These are phyloP conservation scores for Leptinotarsa defecta DNA, from an alignment of 1,140 invertebrate genomes.

Conservation along the genomic window DNA sequence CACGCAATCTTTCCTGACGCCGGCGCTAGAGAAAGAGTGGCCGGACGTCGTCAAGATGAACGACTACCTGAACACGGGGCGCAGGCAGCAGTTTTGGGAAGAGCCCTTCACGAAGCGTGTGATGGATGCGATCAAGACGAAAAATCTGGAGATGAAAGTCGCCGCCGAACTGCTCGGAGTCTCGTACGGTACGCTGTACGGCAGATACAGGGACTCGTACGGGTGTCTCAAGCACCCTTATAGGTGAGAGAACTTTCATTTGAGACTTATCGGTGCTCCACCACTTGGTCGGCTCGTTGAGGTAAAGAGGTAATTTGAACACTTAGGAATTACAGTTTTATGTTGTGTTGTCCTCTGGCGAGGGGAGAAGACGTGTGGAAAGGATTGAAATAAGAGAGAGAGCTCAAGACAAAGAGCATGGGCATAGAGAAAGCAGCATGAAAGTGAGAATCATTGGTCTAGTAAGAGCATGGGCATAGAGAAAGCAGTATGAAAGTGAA, in stretches of 20 bases:
- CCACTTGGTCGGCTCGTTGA: no score
- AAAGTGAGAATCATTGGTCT: no score
- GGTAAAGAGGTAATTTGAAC: no score
- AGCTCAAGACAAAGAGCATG: no score
- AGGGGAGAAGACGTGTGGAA: no score
- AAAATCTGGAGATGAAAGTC: conserved; percentile 91
- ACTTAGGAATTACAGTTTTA: no score
- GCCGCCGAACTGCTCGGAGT: conserved; percentile 86
- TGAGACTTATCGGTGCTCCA: no score
- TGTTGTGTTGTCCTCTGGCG: no score
- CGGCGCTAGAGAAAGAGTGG: conserved; percentile 64
- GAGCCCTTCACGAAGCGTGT: conserved; percentile 80
- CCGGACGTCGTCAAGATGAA: conserved; percentile 85
- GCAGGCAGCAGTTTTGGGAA: conserved; percentile 89
- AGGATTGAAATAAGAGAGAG: no score
- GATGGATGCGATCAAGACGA: conserved; percentile 87
- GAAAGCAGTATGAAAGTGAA: no score
- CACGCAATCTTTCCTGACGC: conserved; percentile 47
- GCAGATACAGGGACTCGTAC: conserved; percentile 84
- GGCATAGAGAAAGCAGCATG: no score
- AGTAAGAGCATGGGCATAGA: no score
- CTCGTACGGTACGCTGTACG: conserved; percentile 87
- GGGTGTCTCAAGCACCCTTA: conserved; percentile 84
- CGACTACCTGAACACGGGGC: conserved; percentile 82
- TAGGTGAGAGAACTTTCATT: conserved; percentile 59